phyloP scores from a whole-genome alignment of 2,113 vertebrate species.

The Xyliphius kryptos region DNA sequence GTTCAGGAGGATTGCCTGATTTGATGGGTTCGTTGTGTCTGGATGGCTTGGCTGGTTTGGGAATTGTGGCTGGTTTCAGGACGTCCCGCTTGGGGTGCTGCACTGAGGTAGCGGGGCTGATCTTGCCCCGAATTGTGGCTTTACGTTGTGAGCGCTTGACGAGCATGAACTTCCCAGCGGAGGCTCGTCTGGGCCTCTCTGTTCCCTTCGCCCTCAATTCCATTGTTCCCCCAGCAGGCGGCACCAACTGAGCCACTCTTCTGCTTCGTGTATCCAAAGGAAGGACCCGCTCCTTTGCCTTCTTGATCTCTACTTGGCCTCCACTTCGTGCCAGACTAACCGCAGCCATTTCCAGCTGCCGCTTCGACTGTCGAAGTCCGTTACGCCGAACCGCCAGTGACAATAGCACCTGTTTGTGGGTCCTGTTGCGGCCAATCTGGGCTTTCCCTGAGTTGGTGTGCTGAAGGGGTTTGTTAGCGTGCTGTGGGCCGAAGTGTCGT shows the following conservation, averaged over 20 bases:
- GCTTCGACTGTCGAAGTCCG: constrained; percentile 80
- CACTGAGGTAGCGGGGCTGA: constrained; percentile 65
- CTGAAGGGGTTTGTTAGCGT: constrained; percentile 65
- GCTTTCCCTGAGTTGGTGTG: constrained; percentile 87
- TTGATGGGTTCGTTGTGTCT: constrained; percentile 15
- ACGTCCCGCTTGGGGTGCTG: constrained; percentile 57
- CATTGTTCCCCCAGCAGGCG: neutral
- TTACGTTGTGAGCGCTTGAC: constrained; percentile 58
- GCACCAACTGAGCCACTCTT: constrained; percentile 50
- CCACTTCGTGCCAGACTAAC: constrained; percentile 7
- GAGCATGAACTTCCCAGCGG: constrained; percentile 72
- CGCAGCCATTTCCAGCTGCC: constrained; percentile 66
- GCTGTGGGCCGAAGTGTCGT: constrained; percentile 69
- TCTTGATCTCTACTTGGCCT: constrained; percentile 30
- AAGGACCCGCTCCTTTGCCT: constrained; percentile 35
- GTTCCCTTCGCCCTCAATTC: constrained; percentile 51
- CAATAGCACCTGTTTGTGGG: constrained; percentile 85
- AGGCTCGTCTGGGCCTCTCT: constrained; percentile 56
- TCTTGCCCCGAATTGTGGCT: constrained; percentile 63
- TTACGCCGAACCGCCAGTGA: constrained; percentile 64
- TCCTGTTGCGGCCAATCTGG: constrained; percentile 88
- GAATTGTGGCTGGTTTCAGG: constrained; percentile 37
- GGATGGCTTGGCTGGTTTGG: constrained; percentile 35
- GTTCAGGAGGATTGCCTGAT: constrained; percentile 15
- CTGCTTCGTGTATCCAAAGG: constrained; percentile 63